Evolutionary conservation across 1,140 invertebrate species (phyloP), one percentile per base, ranked within the genome.

Genomic region (Trachelipus rathkii): DNA sequence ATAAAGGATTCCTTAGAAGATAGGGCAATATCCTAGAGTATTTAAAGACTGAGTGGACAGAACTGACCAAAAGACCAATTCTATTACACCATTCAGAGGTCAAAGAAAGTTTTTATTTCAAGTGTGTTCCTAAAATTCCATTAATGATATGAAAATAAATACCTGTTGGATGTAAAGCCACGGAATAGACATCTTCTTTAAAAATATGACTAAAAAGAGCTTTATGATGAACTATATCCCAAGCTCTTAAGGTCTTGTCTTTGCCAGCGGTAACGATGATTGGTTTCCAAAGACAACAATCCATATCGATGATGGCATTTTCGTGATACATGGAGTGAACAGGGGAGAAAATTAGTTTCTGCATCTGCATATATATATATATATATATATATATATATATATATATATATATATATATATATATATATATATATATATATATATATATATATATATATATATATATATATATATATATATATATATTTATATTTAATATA

Each of bases 141-240:
- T 33, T 33, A 3, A 6, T 33, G 1, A 33, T 33, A 33, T 33
- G 33, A 33, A n/a, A 33, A 6, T 33, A 33, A 33, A 33, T 24
- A 81, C 79, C 79, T 23, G 79, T 75, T 3, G 79, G 79, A 69
- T 81, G 79, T 0, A 78, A 53, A 7, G 77, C 67, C 44, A 81
- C 69, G 33, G 75, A 77, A 72, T 78, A 81, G 10, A 81, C 71
- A n/a, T 81, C 79, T 50, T 81, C 77, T 53, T 53, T 81, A 77
- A 81, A 81, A 74, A 72, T 43, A 50, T 81, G 72, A 7, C 46
- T 44, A 23, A 81, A 50, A 23, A 81, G 79, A 10, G 78, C 77
- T 0, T 21, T n/a, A 69, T 77, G 75, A 0, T 73, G 13, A 7
- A 67, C 66, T 23, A 76, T 78, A 60, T 78, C 77, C 79, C 79